These are phyloP conservation scores for Lobophora halterata DNA, from an alignment of 2,888 invertebrate genomes.

Conservation along the genomic window DNA sequence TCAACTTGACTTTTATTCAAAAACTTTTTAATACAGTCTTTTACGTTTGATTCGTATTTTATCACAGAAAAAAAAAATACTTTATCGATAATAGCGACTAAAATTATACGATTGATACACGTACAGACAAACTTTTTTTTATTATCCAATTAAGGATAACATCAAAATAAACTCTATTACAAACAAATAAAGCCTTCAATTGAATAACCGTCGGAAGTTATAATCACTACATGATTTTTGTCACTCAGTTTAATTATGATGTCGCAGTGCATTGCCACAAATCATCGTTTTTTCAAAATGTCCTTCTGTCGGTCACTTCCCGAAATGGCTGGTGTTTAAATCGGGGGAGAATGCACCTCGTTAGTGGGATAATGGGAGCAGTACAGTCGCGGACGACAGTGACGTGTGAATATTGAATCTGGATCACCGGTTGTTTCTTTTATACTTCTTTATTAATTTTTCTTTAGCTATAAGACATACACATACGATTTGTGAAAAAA, in stretches of 20 bases:
- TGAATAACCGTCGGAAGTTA: conserved; percentile 7
- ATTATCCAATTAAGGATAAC: too few relatives aligned
- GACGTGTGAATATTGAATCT: conserved; percentile 35
- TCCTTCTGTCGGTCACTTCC: conserved; percentile 46
- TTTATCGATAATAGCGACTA: too few relatives aligned
- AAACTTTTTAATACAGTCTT: too few relatives aligned
- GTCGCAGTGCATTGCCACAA: conserved; percentile 62
- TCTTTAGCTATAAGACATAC: too few relatives aligned
- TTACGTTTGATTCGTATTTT: too few relatives aligned
- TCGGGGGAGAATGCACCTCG: conserved; percentile 65
- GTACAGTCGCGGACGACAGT: conserved; percentile 39
- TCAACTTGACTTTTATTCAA: too few relatives aligned
- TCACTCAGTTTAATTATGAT: conserved; percentile 70
- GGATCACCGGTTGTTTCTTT: too few relatives aligned
- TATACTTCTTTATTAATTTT: too few relatives aligned
- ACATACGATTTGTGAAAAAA: too few relatives aligned
- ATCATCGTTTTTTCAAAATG: conserved; percentile 72
- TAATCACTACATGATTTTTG: conserved; percentile 51
- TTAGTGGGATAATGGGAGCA: conserved; percentile 69
- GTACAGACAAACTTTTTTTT: conserved; percentile 9
- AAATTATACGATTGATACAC: too few relatives aligned
- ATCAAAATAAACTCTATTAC: conserved; percentile 39
- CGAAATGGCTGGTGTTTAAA: conserved; percentile 52
- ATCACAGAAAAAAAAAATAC: too few relatives aligned
- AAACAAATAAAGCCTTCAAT: conserved; percentile 7